phyloP scores from a whole-genome alignment of 2,113 vertebrate species.

The Antechinus flavipes region DNA sequence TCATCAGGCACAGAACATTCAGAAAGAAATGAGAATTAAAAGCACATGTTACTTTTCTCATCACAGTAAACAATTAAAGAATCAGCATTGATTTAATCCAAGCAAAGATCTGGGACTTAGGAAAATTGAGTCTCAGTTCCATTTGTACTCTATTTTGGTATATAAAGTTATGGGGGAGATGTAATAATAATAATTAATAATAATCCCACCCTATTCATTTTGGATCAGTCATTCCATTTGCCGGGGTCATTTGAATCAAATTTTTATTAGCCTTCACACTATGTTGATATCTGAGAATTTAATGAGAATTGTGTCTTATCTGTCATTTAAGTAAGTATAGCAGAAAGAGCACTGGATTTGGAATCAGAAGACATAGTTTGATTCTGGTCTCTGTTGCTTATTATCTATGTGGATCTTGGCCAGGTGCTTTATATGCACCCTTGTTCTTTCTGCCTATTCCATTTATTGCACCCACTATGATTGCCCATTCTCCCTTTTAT shows the following conservation, averaged over 20 bases:
- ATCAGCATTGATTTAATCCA: constrained; percentile 13
- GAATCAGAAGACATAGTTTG: not conserved
- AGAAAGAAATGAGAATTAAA: constrained; percentile 12
- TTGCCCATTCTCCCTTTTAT: not conserved
- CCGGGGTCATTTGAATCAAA: not conserved
- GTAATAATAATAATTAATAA: not conserved
- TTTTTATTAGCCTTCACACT: not conserved
- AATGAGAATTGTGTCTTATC: not conserved
- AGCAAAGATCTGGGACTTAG: not conserved
- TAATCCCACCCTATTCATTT: not conserved
- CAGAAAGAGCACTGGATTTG: not conserved
- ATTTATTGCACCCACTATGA: not conserved
- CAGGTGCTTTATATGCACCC: not conserved
- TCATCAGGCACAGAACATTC: constrained; percentile 48
- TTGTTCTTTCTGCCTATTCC: not conserved
- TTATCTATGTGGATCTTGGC: not conserved
- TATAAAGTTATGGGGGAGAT: not conserved
- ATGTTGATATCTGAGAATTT: not conserved
- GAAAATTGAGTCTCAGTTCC: not conserved
- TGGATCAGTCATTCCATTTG: not conserved
- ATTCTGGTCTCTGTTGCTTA: not conserved
- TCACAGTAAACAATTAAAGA: constrained; percentile 7
- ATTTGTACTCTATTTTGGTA: constrained; percentile 3
- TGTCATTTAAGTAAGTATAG: not conserved
- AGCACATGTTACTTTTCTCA: constrained; percentile 4